These are phyloP conservation scores for Caerostris darwini DNA, from an alignment of 1,140 invertebrate genomes.

Conservation along the genomic window DNA sequence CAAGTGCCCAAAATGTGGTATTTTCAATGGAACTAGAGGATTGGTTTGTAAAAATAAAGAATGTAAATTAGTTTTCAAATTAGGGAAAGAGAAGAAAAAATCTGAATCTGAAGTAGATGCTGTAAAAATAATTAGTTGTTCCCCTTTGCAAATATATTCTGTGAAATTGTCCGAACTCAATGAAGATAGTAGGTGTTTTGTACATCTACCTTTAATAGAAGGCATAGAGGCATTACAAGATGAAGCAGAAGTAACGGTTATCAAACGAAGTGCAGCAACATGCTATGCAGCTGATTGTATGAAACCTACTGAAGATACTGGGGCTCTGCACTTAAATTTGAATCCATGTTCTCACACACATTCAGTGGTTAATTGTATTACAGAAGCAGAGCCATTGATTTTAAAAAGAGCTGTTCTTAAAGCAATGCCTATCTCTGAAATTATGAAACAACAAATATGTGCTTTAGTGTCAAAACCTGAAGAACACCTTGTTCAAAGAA, in stretches of 20 bases:
- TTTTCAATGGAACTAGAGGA: slow-evolving; percentile 89
- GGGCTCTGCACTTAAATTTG: slow-evolving; percentile 79
- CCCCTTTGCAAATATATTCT: slow-evolving; percentile 86
- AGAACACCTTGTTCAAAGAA: slow-evolving; percentile 88
- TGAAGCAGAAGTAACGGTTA: slow-evolving; percentile 81
- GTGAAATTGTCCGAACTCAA: slow-evolving; percentile 83
- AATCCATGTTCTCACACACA: slow-evolving; percentile 87
- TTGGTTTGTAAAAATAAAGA: slow-evolving; percentile 89
- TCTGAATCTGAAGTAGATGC: slow-evolving; percentile 87
- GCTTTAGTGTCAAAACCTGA: slow-evolving; percentile 84
- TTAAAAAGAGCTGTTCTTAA: slow-evolving; percentile 87
- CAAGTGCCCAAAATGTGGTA: slow-evolving; percentile 90
- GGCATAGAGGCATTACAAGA: slow-evolving; percentile 83
- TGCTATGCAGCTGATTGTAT: slow-evolving; percentile 87
- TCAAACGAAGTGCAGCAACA: slow-evolving; percentile 84
- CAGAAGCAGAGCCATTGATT: slow-evolving; percentile 85
- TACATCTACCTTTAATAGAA: slow-evolving; percentile 86
- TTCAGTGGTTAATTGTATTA: slow-evolving; percentile 86
- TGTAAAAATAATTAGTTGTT: slow-evolving; percentile 86
- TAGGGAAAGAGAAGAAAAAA: slow-evolving; percentile 86
- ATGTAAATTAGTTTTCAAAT: slow-evolving; percentile 88
- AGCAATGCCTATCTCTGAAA: slow-evolving; percentile 85
- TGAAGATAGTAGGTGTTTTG: slow-evolving; percentile 89
- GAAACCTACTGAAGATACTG: slow-evolving; percentile 68
- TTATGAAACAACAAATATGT: slow-evolving; percentile 87